Percentiles rank a stretch among this genome's conserved stretches.
These are phyloP conservation scores for Stichopus chloronotus DNA, from an alignment of 35 echinoderm and acorn worm species.

Conservation along the genomic window DNA sequence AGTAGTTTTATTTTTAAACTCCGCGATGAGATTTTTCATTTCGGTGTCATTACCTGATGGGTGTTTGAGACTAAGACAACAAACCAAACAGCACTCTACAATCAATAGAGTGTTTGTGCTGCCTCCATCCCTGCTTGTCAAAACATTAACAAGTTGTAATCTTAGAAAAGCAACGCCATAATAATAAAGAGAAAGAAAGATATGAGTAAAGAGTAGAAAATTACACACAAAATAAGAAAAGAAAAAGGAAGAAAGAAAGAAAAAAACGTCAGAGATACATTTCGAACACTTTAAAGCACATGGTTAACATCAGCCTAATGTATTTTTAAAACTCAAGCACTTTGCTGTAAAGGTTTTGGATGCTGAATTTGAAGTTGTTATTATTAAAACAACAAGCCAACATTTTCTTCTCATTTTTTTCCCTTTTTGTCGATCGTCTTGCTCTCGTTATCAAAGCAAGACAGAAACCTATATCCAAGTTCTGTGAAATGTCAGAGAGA, in stretches of 20 bases:
- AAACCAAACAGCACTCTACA: background rate
- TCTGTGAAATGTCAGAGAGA: background rate
- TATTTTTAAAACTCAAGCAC: background rate
- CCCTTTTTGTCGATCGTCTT: too few relatives aligned
- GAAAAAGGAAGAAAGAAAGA: background rate
- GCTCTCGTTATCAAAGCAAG: too few relatives aligned
- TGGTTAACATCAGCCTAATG: background rate
- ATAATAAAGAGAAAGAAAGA: background rate
- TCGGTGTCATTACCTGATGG: background rate
- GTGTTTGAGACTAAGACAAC: constrained; percentile 9
- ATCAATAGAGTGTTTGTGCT: background rate
- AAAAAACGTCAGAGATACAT: background rate
- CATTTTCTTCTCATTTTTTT: too few relatives aligned
- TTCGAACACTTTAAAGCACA: background rate
- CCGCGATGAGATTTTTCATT: background rate
- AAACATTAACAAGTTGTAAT: constrained; percentile 13
- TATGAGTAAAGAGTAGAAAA: background rate
- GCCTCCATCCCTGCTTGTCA: background rate
- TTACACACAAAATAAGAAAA: background rate
- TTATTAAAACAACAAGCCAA: constrained; percentile 3
- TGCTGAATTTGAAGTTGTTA: background rate
- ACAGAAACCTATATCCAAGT: background rate
- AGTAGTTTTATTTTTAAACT: background rate
- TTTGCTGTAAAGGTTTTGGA: background rate
- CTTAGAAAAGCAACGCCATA: background rate